A percentile compares a stretch with the other conserved stretches of the same genome.
These are phyloP conservation scores for Halictus quadricinctus DNA, from an alignment of 2,888 invertebrate species.

Conservation along the genomic window DNA sequence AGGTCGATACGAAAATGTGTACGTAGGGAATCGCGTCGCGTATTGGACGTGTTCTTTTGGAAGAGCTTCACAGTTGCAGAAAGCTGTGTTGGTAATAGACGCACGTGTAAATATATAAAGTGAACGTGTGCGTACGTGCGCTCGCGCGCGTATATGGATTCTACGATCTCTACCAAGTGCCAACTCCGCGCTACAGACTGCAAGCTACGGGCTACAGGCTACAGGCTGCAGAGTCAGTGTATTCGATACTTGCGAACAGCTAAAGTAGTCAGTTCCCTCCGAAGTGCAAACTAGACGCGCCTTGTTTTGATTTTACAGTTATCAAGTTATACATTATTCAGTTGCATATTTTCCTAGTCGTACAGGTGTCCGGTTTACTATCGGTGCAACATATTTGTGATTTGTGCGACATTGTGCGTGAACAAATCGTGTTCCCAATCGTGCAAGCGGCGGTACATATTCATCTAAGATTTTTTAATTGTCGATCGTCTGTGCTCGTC, in stretches of 20 bases:
- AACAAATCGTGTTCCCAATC: not conserved
- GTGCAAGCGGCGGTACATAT: constrained; percentile 9
- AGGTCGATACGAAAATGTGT: too few species aligned
- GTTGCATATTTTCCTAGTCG: not conserved
- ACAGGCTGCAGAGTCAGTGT: constrained; percentile 54
- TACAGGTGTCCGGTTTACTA: not conserved
- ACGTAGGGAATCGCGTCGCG: not conserved
- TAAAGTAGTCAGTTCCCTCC: constrained; percentile 72
- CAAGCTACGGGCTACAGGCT: not conserved
- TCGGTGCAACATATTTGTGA: not conserved
- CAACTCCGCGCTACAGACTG: constrained; percentile 55
- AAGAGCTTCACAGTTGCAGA: constrained; percentile 27
- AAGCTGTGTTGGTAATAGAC: not conserved
- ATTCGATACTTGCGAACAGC: constrained; percentile 65
- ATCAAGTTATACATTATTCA: not conserved
- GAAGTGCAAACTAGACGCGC: constrained; percentile 36
- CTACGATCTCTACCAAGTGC: constrained; percentile 59
- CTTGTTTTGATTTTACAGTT: constrained; percentile 1
- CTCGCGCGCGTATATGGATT: constrained; percentile 23
- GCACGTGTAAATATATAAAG: not conserved
- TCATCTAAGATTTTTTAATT: not conserved
- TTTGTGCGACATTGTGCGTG: not conserved
- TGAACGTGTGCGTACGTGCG: not conserved
- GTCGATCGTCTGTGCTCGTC: constrained; percentile 32
- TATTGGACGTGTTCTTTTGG: not conserved